Percentiles rank a stretch among this genome's conserved stretches.
Evolutionary conservation across 2,113 vertebrate species (phyloP).

Genomic region (Merops nubicus): DNA sequence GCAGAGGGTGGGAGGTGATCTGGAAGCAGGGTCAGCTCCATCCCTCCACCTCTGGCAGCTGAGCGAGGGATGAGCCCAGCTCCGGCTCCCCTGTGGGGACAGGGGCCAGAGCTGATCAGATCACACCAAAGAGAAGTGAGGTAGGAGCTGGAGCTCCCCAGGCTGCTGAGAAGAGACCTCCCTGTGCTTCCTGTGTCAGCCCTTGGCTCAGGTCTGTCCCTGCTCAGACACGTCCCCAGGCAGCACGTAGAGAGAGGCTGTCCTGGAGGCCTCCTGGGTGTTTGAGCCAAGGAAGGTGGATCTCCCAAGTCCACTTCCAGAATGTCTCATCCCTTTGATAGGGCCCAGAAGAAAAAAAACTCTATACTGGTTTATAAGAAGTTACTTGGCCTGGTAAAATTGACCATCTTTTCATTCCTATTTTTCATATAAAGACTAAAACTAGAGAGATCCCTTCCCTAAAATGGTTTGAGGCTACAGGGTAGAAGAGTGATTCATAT

Average conservation of each 20-base stretch:
- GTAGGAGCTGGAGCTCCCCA: not conserved
- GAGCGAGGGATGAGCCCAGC: rapidly evolving
- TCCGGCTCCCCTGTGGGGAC: rapidly evolving
- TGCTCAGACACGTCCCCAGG: rapidly evolving
- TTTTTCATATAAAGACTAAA: not conserved
- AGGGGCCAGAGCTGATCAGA: rapidly evolving
- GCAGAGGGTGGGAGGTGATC: not conserved
- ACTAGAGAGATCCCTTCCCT: not conserved
- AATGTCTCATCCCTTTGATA: not conserved
- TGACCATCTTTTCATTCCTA: not conserved
- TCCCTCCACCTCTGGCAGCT: not conserved
- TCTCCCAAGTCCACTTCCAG: not conserved
- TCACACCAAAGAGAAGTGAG: not conserved
- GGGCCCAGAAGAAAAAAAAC: not conserved
- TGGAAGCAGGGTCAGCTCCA: not conserved
- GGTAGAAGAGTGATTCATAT: not conserved
- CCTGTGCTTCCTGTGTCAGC: not conserved
- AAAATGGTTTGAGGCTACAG: not conserved
- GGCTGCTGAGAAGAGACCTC: not conserved
- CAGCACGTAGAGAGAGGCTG: rapidly evolving
- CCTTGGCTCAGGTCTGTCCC: not conserved
- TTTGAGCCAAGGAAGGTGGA: not conserved
- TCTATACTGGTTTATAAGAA: not conserved
- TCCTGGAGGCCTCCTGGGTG: not conserved
- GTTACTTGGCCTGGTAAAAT: not conserved